phyloP scores from a whole-genome alignment of 2,888 invertebrate genomes.

The Smittia aterrima region DNA sequence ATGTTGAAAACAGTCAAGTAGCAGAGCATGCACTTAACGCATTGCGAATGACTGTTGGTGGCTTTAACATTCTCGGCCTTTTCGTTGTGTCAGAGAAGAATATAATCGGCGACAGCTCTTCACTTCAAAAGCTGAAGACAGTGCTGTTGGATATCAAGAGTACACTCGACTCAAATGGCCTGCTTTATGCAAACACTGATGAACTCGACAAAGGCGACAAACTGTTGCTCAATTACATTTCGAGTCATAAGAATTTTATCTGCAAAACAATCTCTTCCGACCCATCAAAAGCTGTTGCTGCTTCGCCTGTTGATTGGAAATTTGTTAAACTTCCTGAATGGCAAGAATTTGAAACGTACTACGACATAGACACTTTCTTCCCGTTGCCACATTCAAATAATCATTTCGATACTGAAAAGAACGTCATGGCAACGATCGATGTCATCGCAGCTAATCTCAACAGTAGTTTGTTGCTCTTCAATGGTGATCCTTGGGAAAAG shows the following conservation, averaged over 20 bases:
- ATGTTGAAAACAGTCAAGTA: constrained; percentile 67
- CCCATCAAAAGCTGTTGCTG: constrained; percentile 53
- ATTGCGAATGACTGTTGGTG: constrained; percentile 87
- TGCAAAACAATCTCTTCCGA: constrained; percentile 39
- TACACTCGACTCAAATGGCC: constrained; percentile 56
- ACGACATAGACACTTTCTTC: constrained; percentile 73
- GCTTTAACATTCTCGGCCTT: constrained; percentile 77
- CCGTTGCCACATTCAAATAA: constrained; percentile 63
- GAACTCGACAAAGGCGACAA: constrained; percentile 56
- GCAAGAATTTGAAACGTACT: constrained; percentile 72
- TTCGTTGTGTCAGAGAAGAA: constrained; percentile 71
- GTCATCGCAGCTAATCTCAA: constrained; percentile 56
- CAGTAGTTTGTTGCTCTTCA: constrained; percentile 69
- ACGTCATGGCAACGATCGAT: constrained; percentile 61
- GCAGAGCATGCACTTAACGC: constrained; percentile 83
- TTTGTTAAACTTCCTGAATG: constrained; percentile 70
- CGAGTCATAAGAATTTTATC: constrained; percentile 53
- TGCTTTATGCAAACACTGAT: constrained; percentile 61
- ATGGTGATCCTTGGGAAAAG: constrained; percentile 66
- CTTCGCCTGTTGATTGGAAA: constrained; percentile 74
- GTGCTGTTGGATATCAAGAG: constrained; percentile 43
- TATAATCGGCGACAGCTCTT: constrained; percentile 54
- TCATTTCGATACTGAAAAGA: constrained; percentile 52
- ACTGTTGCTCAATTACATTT: constrained; percentile 63
- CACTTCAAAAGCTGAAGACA: constrained; percentile 41